A percentile compares a stretch with the other conserved stretches of the same genome.
These are phyloP conservation scores for Osmerus eperlanus DNA, from an alignment of 2,113 vertebrate genomes.

Conservation along the genomic window DNA sequence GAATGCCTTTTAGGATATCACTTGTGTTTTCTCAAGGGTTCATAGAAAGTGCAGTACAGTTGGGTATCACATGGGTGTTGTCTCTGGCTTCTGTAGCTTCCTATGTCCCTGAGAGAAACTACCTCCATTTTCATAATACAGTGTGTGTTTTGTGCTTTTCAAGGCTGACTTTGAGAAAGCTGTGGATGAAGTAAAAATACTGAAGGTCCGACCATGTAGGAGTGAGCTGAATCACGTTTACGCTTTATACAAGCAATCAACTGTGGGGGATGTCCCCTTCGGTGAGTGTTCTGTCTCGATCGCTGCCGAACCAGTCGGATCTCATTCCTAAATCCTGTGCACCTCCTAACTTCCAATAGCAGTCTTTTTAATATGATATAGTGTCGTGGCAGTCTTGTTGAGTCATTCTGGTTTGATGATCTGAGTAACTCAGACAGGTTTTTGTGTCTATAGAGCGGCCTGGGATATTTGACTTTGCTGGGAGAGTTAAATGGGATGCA, in stretches of 20 bases:
- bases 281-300: slow-evolving; percentile 61
- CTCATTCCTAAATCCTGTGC: not conserved
- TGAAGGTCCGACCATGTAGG: slow-evolving; percentile 73
- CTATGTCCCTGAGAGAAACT: not conserved
- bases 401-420: not conserved
- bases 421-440: no score
- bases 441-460: slow-evolving; percentile 75
- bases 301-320: not conserved
- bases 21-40: no score
- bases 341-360: no score
- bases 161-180: slow-evolving; percentile 84
- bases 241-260: slow-evolving; percentile 84
- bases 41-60: no score
- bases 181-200: slow-evolving; percentile 78
- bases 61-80: not conserved
- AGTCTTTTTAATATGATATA: not conserved
- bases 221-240: slow-evolving; percentile 79
- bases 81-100: not conserved
- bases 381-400: not conserved
- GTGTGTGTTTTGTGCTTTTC: not conserved
- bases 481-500: slow-evolving; percentile 88
- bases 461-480: slow-evolving; percentile 80
- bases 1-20: not conserved
- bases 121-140: not conserved
- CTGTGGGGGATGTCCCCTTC: slow-evolving; percentile 80